Evolutionary conservation across 1,140 invertebrate genomes (phyloP), one percentile per base, ranked within the genome.

Genomic region (Hycleus phaleratus): DNA sequence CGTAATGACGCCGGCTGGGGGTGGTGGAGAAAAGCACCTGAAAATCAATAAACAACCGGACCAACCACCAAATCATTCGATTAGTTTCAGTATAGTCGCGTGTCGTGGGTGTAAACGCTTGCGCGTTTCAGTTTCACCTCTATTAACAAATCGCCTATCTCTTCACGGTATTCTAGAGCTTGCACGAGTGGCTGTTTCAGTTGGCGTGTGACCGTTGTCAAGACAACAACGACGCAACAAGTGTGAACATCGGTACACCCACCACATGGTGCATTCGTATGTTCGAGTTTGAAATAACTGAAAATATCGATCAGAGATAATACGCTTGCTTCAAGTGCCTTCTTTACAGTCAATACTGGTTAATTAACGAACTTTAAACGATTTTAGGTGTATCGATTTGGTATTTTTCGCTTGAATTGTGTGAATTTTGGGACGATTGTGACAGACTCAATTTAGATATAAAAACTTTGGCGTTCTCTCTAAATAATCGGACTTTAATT

Each of bases 141-240:
- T 54, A 42, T 11, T 39, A 42, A 47, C 61, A 54, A 63, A 63
- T 63, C 61, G 58, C 57, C 57, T 59, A 59, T 59, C 57, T 53
- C 60, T 55, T 62, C 56, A 44, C 12, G 54, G 44, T 46, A 51
- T 52, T 57, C 48, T 58, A 56, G 52, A 42, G 52, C 51, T 43
- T 39, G 24, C 48, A 59, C 50, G 58, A 52, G 40, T 47, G 46
- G 50, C 32, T 48, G 46, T 46, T 46, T 52, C 68, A 69, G 68
- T 69, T 62, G 61, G 64, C 68, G 66, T 69, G 64, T 59, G 66
- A 64, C 63, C 68, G 68, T 69, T 68, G 64, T 62, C 56, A 65
- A 61, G 62, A 53, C 9, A n/a, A 42, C 56, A 48, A 63, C 63
- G 63, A 64, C 64, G 64, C 64, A 66, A 65, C 63, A 63, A 65